Base-by-base conservation (phyloP, 2,888 invertebrate species). In the Oxyscelio sp. region DNA sequence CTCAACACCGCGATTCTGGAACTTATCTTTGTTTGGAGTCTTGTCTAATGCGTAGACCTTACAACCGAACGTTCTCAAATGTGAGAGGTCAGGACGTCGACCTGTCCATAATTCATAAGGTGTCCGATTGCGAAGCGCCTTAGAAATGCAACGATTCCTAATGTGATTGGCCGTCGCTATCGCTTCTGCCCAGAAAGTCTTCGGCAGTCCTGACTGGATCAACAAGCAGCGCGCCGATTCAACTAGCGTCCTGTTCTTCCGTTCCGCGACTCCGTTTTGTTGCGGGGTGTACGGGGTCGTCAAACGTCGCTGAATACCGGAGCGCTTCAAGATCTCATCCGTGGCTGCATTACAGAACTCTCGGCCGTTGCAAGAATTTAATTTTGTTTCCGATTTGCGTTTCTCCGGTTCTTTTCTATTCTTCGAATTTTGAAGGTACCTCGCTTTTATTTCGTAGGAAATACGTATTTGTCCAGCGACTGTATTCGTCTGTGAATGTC, bases 191-290 rank as follows among this genome's bases (percentile, higher is more conserved):
- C 38, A 38, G n/a, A 38, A 38, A n/a, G 38, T 38, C 38, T 38
- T 38, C 38, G 38, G 38, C 11, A 38, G 38, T 11, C 2, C 38
- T 6, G 38, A 38, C 11, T 34, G n/a, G n/a, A n/a, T n/a, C n/a
- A n/a, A n/a, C 61, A 81, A 38, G 17, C 85, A 85, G 11, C 81
- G 54, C 6, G 73, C 87, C 52, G 52, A 73, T 38, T 91, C 82
- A 6, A 78, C 50, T 8, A 82, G 50, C 4, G 38, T 38, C 38
- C 38, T 4, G 11, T 38, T 38, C 11, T 38, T 38, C 38, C 38
- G 38, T 11, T 21, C 78, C 65, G 1, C 85, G 40, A 9, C 77
- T 77, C 52, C 89, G 87, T 9, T 90, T 48, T 73, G 92, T 92
- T 1, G 92, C 88, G 4, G 82, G n/a, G 0, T 90, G 11, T 50